Evolutionary conservation across 2,113 vertebrate genomes (phyloP).

Genomic region (Fulmarus glacialis): DNA sequence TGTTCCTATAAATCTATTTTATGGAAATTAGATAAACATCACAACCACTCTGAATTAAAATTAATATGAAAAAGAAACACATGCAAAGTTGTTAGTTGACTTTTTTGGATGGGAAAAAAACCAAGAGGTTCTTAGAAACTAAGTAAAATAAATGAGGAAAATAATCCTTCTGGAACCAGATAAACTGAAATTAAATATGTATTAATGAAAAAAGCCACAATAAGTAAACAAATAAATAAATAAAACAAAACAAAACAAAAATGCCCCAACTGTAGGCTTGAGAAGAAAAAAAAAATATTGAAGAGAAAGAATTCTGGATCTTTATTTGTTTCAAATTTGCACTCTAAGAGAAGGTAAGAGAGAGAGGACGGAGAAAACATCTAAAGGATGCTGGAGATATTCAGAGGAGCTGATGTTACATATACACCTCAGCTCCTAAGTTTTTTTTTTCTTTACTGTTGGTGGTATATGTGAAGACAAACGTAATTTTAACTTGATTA

Average conservation of each 20-base stretch:
- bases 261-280: rapidly evolving
- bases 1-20: neutral
- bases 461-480: neutral
- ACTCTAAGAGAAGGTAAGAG: neutral
- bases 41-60: neutral
- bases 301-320: neutral
- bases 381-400: neutral
- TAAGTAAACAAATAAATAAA: neutral
- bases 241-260: neutral
- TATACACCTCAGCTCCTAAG: neutral
- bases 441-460: neutral
- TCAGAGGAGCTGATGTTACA: neutral
- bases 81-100: neutral
- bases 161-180: neutral
- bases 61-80: neutral
- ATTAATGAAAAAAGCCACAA: neutral
- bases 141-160: neutral
- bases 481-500: slow-evolving; percentile 48
- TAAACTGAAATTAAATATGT: neutral
- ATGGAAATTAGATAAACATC: neutral
- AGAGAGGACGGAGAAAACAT: neutral
- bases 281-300: neutral
- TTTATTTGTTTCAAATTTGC: neutral
- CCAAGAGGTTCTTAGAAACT: neutral
- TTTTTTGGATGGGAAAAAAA: neutral